Evolutionary conservation across 2,888 invertebrate genomes (phyloP), one percentile per base, ranked within the genome.

Genomic region (Napeogenes inachia): DNA sequence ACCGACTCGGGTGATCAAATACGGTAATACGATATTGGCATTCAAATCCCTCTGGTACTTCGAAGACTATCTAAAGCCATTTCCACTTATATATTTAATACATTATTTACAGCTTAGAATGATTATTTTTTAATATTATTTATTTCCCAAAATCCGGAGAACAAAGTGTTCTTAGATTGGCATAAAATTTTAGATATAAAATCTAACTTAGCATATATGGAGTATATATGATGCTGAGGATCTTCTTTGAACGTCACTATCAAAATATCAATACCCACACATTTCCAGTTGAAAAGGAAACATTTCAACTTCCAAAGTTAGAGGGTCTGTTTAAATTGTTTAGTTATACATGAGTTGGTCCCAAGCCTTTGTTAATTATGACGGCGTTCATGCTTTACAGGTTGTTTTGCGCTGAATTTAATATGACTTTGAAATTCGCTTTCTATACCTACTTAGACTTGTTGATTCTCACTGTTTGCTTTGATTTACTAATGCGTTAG

Each of bases 341-440:
- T 80, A 85, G 79, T 86, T 84, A 87, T 88, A 82, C 87, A 87
- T 82, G 81, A 77, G 63, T 75, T 73, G 72, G 77, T 73, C 79
- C 82, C 82, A 75, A 73, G 69, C 79, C 82, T 78, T 77, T 76
- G 85, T 87, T 88, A 88, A 88, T 89, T 87, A 88, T 86, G 86
- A 81, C 78, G 77, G 75, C 71, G 76, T 71, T 73, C 76, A 74
- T 76, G 75, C 74, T 75, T 71, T 71, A 73, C 76, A 75, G 72
- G 75, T 78, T 80, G 78, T 81, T 81, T 80, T 81, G 69, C 64
- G 66, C 68, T 75, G 77, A 79, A 79, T 80, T 64, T 64, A 45
- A 59, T 56, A 60, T 50, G 50, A 50, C 50, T 50, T 50, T 50
- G 50, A 50, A 50, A 50, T 50, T 50, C 50, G 30, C 21, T 56